Conservation (phyloP, 2,888 invertebrate genomes). For the Lasioglossum calceatum region DNA sequence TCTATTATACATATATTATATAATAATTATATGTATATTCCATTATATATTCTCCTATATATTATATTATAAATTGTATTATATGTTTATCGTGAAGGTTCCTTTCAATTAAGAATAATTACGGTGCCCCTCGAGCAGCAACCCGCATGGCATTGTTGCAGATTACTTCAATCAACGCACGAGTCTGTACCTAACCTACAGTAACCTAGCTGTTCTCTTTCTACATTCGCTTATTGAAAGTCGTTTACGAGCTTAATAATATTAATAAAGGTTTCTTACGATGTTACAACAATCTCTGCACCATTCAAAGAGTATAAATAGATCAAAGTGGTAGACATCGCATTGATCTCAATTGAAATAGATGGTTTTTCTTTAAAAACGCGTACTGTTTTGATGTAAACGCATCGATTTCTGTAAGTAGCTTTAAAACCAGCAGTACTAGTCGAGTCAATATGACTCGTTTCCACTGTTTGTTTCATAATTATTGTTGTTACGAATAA, state of each 20-base stretch:
- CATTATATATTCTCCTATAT: no score
- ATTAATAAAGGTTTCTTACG: background rate
- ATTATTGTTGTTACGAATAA: no score
- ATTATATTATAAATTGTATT: no score
- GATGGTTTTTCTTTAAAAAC: no score
- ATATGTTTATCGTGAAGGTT: background rate
- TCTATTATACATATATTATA: no score
- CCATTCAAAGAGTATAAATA: background rate
- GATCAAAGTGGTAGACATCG: background rate
- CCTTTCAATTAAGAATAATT: slow-evolving; percentile 7
- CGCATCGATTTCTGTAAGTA: no score
- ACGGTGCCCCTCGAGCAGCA: slow-evolving; percentile 10
- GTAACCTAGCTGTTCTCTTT: background rate
- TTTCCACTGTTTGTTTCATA: no score
- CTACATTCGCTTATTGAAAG: background rate
- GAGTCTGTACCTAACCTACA: background rate
- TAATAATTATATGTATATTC: no score
- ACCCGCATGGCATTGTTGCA: slow-evolving; percentile 4
- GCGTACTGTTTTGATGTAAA: no score
- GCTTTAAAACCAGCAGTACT: no score
- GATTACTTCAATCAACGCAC: background rate
- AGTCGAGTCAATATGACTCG: no score
- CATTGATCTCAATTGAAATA: background rate
- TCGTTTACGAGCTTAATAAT: background rate
- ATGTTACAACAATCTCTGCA: background rate